Evolutionary conservation across 2,888 invertebrate species (phyloP), one percentile per base, ranked within the genome.

Genomic region (Conops quadrifasciatus): DNA sequence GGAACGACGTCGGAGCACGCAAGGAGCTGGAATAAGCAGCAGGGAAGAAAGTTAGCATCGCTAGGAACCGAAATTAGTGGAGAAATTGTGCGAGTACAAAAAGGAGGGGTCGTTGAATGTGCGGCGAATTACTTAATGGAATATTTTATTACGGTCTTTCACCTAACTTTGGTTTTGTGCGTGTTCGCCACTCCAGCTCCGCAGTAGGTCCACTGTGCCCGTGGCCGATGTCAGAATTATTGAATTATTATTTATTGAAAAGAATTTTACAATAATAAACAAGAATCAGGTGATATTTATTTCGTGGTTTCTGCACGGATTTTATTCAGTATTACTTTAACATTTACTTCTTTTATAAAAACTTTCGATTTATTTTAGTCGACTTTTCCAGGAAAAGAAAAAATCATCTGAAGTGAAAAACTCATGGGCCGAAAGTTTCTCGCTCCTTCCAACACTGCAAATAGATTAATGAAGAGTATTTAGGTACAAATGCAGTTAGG

Each of bases 41-140:
- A 49, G 49, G 49, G 49, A 4, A 3, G 11, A 49, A 5, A 5
- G 4, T 21, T 53, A 2, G 13, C 24, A 21, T 53, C 53, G 21
- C 53, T 53, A 2, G 2, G 24, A 21, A 24, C 53, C 19, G 24
- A 43, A 43, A 62, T 21, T 15, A 62, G 0, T 4, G 15, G 26
- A 1, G 28, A n/a, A 64, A 47, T 5, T 28, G 1, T 2, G n/a
- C 49, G 28, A n/a, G 53, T 53, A 24, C 21, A 49, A 51, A 51
- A 64, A 64, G 28, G n/a, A 47, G 24, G 64, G 64, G 59, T 58
- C 65, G 70, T 65, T 70, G n/a, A n/a, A n/a, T n/a, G n/a, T 21
- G 21, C 62, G 24, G 16, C 62, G 65, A 72, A 72, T 72, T 70
- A 67, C 58, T 67, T 72, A 72, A 72, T 72, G 72, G 70, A 70